Evolutionary conservation across 2,888 invertebrate genomes (phyloP).

Genomic region (Orchestes rusci): DNA sequence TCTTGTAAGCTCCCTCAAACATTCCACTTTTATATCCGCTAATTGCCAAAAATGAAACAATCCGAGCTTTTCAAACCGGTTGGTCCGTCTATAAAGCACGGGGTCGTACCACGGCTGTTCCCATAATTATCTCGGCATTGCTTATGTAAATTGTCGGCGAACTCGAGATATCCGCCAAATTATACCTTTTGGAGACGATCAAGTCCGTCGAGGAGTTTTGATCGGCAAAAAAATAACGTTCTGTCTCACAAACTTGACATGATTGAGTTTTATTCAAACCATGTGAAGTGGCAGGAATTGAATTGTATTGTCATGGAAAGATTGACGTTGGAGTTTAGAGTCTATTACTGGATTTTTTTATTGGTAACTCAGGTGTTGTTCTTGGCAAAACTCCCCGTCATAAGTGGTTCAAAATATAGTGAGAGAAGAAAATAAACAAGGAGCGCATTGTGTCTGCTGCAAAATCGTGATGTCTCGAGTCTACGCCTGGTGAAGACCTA

Average conservation of each 20-base stretch:
- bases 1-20: no score
- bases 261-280: no score
- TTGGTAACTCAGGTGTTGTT: no score
- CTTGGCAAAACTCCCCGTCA: slow-evolving; percentile 2
- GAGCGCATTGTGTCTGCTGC: slow-evolving; percentile 16
- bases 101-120: slow-evolving; percentile 18
- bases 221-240: not conserved
- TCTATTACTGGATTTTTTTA: no score
- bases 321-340: no score
- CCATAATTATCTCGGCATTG: slow-evolving; percentile 22
- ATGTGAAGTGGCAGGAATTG: no score
- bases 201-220: not conserved
- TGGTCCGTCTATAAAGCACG: slow-evolving; percentile 9
- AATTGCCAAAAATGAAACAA: no score
- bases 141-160: slow-evolving; percentile 22
- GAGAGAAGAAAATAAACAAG: slow-evolving; percentile 12
- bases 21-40: no score
- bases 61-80: no score
- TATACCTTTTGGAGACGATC: slow-evolving; percentile 13
- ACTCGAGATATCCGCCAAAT: slow-evolving; percentile 20
- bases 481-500: no score
- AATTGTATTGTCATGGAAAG: no score
- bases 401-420: slow-evolving; percentile 7
- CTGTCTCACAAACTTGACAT: no score
- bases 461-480: slow-evolving; percentile 18